Conservation (phyloP, 2,113 vertebrate species). For the Macquaria australasica region DNA sequence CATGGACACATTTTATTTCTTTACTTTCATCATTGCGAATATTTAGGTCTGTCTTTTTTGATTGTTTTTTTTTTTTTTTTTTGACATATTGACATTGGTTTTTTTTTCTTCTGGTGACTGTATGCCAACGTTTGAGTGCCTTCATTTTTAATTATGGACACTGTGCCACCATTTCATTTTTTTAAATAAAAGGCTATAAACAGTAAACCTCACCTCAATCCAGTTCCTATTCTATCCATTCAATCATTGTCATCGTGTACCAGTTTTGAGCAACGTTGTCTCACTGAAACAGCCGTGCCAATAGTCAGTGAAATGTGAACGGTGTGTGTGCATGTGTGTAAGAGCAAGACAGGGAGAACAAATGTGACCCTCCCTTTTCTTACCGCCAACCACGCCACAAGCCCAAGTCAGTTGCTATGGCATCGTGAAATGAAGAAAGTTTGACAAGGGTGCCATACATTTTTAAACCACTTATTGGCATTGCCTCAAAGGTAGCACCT, state of each 20-base stretch:
- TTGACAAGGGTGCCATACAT: conserved; percentile 78
- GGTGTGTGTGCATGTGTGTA: conserved; percentile 11
- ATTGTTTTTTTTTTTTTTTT: too few relatives aligned
- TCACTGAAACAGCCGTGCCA: conserved; percentile 6
- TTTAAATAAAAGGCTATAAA: neutral
- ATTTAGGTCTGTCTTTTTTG: neutral
- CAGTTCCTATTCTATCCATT: neutral
- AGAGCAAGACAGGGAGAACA: conserved; percentile 43
- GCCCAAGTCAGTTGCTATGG: conserved; percentile 61
- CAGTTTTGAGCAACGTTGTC: neutral
- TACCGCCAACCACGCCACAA: conserved; percentile 45
- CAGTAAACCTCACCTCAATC: neutral
- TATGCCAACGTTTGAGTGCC: neutral
- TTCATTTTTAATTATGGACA: neutral
- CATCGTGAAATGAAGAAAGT: conserved; percentile 69
- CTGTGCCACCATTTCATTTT: neutral
- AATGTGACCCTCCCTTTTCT: conserved; percentile 57
- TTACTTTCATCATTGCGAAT: neutral
- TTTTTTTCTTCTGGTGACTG: neutral
- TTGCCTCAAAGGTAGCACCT: conserved; percentile 80
- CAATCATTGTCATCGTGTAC: neutral
- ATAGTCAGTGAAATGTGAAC: conserved; percentile 33
- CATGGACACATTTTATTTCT: neutral
- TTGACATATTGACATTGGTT: neutral
- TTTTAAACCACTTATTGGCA: conserved; percentile 84